These are phyloP conservation scores for Leguminivora glycinivorella DNA, from an alignment of 1,140 invertebrate genomes.

Conservation along the genomic window DNA sequence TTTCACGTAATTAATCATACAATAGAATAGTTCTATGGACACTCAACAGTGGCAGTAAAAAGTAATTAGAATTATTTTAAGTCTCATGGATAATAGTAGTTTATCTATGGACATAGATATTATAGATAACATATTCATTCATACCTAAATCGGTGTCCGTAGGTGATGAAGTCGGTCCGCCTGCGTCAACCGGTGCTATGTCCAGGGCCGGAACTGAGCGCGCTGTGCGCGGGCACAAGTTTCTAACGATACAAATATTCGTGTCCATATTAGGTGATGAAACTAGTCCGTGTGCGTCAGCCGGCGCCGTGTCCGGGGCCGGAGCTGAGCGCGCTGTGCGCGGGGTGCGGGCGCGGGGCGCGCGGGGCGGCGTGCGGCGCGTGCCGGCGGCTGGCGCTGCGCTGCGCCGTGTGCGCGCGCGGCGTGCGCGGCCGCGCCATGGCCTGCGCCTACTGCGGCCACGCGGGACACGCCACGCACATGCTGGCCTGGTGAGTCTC, in stretches of 20 bases:
- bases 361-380: constrained; percentile 77
- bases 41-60: no score
- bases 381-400: constrained; percentile 86
- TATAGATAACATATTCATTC: no score
- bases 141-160: no score
- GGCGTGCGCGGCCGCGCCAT: constrained; percentile 91
- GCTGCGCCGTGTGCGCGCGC: constrained; percentile 91
- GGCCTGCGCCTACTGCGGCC: constrained; percentile 92
- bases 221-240: no score
- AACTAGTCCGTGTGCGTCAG: constrained; percentile 51
- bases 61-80: no score
- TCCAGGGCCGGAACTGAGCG: no score
- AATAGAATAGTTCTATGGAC: no score
- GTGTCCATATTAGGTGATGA: constrained; percentile 72
- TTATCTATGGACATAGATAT: no score
- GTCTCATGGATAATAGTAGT: no score
- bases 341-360: constrained; percentile 44
- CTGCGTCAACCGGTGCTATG: no score
- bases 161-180: no score
- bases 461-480: constrained; percentile 93
- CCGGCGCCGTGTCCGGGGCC: constrained; percentile 69
- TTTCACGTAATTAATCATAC: no score
- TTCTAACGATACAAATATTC: background rate
- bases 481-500: constrained; percentile 84
- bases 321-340: constrained; percentile 86